Conservation (phyloP, 1,140 invertebrate genomes). For the Lasioglossum albipes region DNA sequence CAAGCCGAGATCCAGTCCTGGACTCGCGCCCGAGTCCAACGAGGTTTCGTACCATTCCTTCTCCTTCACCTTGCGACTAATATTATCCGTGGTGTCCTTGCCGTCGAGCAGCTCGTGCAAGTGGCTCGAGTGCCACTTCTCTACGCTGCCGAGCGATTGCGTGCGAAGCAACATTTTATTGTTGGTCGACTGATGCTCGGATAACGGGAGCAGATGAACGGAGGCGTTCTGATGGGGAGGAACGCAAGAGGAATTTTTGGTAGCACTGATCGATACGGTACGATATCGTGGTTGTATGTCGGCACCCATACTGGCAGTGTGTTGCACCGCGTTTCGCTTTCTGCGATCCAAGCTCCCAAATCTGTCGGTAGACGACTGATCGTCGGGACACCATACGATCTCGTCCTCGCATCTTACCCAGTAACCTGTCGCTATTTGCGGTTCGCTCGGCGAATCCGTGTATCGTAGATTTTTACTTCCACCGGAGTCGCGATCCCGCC, state of each 20-base stretch:
- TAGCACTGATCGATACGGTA: slow-evolving; percentile 60
- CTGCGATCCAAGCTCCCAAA: slow-evolving; percentile 85
- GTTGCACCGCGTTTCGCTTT: slow-evolving; percentile 77
- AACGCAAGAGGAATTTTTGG: slow-evolving; percentile 47
- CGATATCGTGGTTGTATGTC: slow-evolving; percentile 69
- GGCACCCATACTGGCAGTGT: slow-evolving; percentile 49
- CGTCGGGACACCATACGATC: slow-evolving; percentile 73
- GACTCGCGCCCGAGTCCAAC: slow-evolving; percentile 82
- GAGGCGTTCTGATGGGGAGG: slow-evolving; percentile 50
- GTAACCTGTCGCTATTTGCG: slow-evolving; percentile 67
- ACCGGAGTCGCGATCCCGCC: slow-evolving; percentile 42
- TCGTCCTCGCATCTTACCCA: slow-evolving; percentile 75
- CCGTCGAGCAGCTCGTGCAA: slow-evolving; percentile 59
- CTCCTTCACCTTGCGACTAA: slow-evolving; percentile 74
- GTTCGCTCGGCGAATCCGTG: slow-evolving; percentile 41
- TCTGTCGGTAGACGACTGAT: slow-evolving; percentile 72
- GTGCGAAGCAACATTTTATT: slow-evolving; percentile 81
- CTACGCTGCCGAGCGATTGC: slow-evolving; percentile 83
- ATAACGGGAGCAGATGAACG: slow-evolving; percentile 69
- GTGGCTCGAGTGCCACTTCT: slow-evolving; percentile 76
- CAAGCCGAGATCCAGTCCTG: slow-evolving; percentile 37
- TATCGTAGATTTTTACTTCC: slow-evolving; percentile 47
- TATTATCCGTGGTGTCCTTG: slow-evolving; percentile 69
- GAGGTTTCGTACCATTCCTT: slow-evolving; percentile 89
- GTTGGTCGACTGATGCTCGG: slow-evolving; percentile 78